Evolutionary conservation across 1,140 invertebrate species (phyloP), one percentile per base, ranked within the genome.

Genomic region (Phortica variegata): DNA sequence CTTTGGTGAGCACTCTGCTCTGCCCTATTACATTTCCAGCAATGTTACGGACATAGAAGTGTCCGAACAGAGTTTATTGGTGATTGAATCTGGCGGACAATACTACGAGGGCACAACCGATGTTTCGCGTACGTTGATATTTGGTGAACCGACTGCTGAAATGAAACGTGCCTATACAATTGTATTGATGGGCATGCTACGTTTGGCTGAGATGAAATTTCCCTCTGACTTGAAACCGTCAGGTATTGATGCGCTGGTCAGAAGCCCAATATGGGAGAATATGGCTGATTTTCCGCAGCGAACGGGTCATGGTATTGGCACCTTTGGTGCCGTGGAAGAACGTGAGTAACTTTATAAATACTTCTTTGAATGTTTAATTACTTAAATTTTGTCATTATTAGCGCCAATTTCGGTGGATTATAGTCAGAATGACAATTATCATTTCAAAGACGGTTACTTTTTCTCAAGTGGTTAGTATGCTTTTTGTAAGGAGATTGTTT

Each of bases 81-180:
- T 88, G 2, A 81, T 89, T 34, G 85, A 87, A 55, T 88, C 87
- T 1, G 87, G 87, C 13, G 86, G 86, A 21, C 87, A 89, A 69
- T 89, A 88, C 71, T 77, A 82, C 50, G 91, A 95, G 79, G 94
- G 95, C 29, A 97, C 94, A 1, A 97, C 94, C 1, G 91, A 96
- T 66, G 87, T 97, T 0, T 94, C 95, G 0, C 80, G 95, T 48
- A 98, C 95, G 0, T 77, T 97, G 6, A 92, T 95, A 76, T 91
- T 90, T 66, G 93, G 93, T 1, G 78, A 77, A 12, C 91, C 93
- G 1, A 86, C 87, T 0, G 69, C 79, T 1, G 82, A 88, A 37
- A 85, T 95, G 74, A 85, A 83, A 49, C 83, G 88, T 55, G 87
- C 87, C 5, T 97, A 95, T 74, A 98, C 94, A 0, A 83, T 86